A percentile compares a stretch with the other conserved stretches of the same genome.
phyloP scores from a whole-genome alignment of 2,797 vertebrate species.

The Mormyrops attenuatus region DNA sequence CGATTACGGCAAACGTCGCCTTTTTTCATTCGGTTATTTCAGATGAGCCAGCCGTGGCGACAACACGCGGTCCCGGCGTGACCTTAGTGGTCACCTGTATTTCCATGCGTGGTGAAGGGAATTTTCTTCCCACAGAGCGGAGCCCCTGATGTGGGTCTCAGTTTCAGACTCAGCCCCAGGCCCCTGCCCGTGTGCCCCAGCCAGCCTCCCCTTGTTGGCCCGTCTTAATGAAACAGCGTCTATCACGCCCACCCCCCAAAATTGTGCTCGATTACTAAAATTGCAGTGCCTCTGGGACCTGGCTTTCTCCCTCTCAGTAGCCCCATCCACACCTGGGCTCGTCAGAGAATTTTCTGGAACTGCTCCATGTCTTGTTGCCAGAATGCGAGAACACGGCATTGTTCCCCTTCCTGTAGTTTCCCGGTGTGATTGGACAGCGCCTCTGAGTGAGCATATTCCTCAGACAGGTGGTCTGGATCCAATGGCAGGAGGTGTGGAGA shows the following conservation, averaged over 20 bases:
- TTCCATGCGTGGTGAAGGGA: constrained; percentile 92
- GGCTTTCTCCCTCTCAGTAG: constrained; percentile 26
- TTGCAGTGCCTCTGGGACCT: constrained; percentile 63
- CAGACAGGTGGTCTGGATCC: constrained; percentile 74
- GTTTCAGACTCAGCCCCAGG: constrained; percentile 69
- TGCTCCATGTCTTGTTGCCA: constrained; percentile 59
- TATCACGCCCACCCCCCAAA: constrained; percentile 72
- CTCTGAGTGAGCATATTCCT: constrained; percentile 67
- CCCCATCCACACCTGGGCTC: not conserved
- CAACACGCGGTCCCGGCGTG: constrained; percentile 80
- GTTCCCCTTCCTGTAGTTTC: constrained; percentile 43
- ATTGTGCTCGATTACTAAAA: constrained; percentile 75
- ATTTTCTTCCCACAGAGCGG: constrained; percentile 76
- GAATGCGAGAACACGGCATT: constrained; percentile 52
- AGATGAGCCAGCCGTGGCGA: constrained; percentile 85
- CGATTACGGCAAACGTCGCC: constrained; percentile 72
- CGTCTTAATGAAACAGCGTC: constrained; percentile 69
- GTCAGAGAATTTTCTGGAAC: constrained; percentile 36
- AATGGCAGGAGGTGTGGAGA: constrained; percentile 63
- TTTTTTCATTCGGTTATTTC: constrained; percentile 90
- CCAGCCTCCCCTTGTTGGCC: constrained; percentile 53
- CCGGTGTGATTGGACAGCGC: constrained; percentile 52
- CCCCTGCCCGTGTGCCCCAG: constrained; percentile 45
- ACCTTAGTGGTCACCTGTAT: constrained; percentile 85
- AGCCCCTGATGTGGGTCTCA: constrained; percentile 93